A percentile compares a stretch with the other conserved stretches of the same genome.
phyloP scores from a whole-genome alignment of 2,888 invertebrate species.

The Macrophya alboannulata region DNA sequence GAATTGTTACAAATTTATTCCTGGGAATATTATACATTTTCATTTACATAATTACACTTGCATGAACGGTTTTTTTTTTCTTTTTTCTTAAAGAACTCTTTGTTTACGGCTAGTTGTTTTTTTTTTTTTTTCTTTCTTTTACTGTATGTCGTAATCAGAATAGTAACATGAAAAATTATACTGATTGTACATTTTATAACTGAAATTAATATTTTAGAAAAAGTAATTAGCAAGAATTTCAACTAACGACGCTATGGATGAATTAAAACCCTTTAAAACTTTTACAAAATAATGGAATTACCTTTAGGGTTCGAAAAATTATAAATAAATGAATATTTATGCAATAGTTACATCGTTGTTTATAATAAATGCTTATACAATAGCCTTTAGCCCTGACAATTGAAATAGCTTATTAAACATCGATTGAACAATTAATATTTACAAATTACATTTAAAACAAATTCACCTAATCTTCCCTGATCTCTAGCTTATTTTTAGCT shows the following conservation, averaged over 20 bases:
- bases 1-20: slow-evolving; percentile 40
- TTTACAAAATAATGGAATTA: neutral
- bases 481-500: neutral
- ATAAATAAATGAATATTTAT: neutral
- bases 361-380: slow-evolving; percentile 9
- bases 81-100: neutral
- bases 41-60: slow-evolving; percentile 42
- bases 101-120: too few relatives aligned
- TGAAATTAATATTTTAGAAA: neutral
- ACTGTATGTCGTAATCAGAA: too few relatives aligned
- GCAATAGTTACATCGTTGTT: neutral
- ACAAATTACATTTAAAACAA: slow-evolving; percentile 18
- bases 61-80: neutral
- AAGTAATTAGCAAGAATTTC: neutral
- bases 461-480: neutral
- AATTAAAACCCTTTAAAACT: neutral
- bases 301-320: neutral
- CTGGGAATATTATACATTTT: slow-evolving; percentile 20
- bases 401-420: slow-evolving; percentile 28
- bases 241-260: too few relatives aligned
- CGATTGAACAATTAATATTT: slow-evolving; percentile 18
- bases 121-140: too few relatives aligned
- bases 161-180: neutral
- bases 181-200: neutral
- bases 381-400: neutral